phyloP scores from a whole-genome alignment of 2,797 vertebrate genomes.

The Sternarchorhynchus goeldii region DNA sequence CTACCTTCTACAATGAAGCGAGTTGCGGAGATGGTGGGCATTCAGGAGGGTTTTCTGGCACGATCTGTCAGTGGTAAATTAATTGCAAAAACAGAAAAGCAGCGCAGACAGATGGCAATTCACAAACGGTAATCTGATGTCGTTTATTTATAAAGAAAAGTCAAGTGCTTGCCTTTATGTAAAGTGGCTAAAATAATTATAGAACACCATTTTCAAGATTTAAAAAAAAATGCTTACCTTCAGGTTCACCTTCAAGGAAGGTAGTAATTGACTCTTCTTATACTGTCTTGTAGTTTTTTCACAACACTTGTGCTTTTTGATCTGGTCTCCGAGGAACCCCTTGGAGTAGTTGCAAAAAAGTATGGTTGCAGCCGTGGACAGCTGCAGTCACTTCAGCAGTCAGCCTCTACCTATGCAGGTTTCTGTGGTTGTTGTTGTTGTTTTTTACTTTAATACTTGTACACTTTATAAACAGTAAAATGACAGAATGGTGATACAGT shows the following conservation, averaged over 20 bases:
- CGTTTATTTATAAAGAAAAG: neutral
- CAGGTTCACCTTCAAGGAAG: no score
- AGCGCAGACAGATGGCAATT: conserved; percentile 91
- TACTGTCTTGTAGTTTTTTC: conserved; percentile 82
- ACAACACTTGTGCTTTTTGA: conserved; percentile 93
- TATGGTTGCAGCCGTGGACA: conserved; percentile 93
- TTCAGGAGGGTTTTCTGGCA: conserved; percentile 94
- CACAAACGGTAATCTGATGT: conserved; percentile 85
- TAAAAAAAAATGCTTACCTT: neutral
- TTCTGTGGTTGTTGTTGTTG: conserved; percentile 33
- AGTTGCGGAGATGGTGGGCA: conserved; percentile 93
- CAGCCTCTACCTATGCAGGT: conserved; percentile 95
- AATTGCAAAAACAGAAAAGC: conserved; percentile 88
- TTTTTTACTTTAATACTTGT: neutral
- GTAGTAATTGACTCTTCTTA: neutral
- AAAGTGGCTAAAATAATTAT: no score
- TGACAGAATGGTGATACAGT: neutral
- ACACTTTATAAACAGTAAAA: neutral
- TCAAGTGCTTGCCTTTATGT: no score
- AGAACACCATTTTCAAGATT: neutral
- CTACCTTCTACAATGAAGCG: conserved; percentile 91
- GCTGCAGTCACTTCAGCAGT: conserved; percentile 96
- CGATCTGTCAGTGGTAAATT: conserved; percentile 90
- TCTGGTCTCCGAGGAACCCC: conserved; percentile 89
- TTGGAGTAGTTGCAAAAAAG: conserved; percentile 86